Conservation (phyloP, 2,888 invertebrate genomes). For the Argynnis bischoffii region DNA sequence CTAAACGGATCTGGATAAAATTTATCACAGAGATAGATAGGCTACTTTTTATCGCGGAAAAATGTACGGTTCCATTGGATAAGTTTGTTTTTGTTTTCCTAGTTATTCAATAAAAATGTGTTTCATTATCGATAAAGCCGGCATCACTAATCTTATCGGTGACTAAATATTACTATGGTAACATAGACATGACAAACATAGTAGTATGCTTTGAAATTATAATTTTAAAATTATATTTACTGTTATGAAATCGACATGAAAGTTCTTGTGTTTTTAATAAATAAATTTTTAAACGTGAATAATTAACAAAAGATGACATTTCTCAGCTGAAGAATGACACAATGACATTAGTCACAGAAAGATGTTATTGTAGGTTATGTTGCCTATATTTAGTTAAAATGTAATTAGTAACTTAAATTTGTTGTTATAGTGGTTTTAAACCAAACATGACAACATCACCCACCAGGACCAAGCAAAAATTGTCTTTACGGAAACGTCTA, state of each 20-base stretch:
- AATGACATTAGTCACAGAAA: conserved; percentile 54
- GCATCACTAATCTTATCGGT: too few relatives aligned
- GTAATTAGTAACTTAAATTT: conserved; percentile 77
- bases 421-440: conserved; percentile 61
- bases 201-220: background rate
- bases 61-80: too few relatives aligned
- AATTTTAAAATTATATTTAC: background rate
- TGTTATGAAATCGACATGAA: background rate
- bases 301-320: conserved; percentile 13
- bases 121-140: background rate
- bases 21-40: too few relatives aligned
- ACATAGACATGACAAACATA: background rate
- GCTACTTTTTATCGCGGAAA: too few relatives aligned
- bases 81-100: too few relatives aligned
- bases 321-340: conserved; percentile 34
- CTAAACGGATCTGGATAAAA: too few relatives aligned
- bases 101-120: too few relatives aligned
- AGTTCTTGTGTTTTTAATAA: background rate
- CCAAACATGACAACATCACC: conserved; percentile 78
- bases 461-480: conserved; percentile 74
- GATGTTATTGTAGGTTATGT: conserved; percentile 68
- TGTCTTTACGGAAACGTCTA: conserved; percentile 75
- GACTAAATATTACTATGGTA: conserved; percentile 16
- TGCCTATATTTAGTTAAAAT: conserved; percentile 74
- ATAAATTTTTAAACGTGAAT: conserved; percentile 12